These are phyloP conservation scores for Leptopilina boulardi DNA, from an alignment of 1,140 invertebrate genomes.

Conservation along the genomic window DNA sequence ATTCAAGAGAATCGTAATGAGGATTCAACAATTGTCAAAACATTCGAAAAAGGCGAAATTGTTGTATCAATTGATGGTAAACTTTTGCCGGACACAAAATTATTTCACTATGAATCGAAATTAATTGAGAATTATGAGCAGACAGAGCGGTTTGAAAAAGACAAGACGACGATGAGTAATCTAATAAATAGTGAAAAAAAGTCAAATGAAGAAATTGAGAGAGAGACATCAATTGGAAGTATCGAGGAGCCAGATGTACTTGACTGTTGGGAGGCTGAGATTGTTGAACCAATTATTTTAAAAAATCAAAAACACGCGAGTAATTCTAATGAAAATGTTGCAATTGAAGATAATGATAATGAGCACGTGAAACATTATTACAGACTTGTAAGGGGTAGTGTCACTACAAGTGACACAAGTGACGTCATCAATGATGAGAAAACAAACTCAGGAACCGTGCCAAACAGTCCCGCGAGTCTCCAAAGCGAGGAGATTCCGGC, in stretches of 20 bases:
- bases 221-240: slow-evolving; percentile 63
- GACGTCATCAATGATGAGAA: slow-evolving; percentile 56
- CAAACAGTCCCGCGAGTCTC: slow-evolving; percentile 57
- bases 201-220: slow-evolving; percentile 36
- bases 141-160: slow-evolving; percentile 31
- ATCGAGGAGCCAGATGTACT: slow-evolving; percentile 74
- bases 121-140: slow-evolving; percentile 34
- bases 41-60: slow-evolving; percentile 71
- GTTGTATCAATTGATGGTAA: slow-evolving; percentile 71
- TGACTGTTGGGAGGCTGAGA: slow-evolving; percentile 73
- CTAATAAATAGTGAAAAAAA: slow-evolving; percentile 35
- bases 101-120: slow-evolving; percentile 51
- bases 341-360: slow-evolving; percentile 49
- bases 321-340: slow-evolving; percentile 53
- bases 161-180: slow-evolving; percentile 31
- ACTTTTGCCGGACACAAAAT: slow-evolving; percentile 61
- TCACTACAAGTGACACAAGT: slow-evolving; percentile 52
- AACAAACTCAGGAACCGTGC: slow-evolving; percentile 49
- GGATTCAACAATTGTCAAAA: slow-evolving; percentile 53
- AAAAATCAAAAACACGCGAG: slow-evolving; percentile 56
- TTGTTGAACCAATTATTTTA: slow-evolving; percentile 64
- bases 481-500: slow-evolving; percentile 57
- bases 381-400: slow-evolving; percentile 54
- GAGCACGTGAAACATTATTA: slow-evolving; percentile 71
- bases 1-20: slow-evolving; percentile 37